A percentile compares a stretch with the other conserved stretches of the same genome.
These are phyloP conservation scores for Bolinopsis microptera DNA, from an alignment of 37 sponge, comb jelly and placozoan genomes.

Conservation along the genomic window DNA sequence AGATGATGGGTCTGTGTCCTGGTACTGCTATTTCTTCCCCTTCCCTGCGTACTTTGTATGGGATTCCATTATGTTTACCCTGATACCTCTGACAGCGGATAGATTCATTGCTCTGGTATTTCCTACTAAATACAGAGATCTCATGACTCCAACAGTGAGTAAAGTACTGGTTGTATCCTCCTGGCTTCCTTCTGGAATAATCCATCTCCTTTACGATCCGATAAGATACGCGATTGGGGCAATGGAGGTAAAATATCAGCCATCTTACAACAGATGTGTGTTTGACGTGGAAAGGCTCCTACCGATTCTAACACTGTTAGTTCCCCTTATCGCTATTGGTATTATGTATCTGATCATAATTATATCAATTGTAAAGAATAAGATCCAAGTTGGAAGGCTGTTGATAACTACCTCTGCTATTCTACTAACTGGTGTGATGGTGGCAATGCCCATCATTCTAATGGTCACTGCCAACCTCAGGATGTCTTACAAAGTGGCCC, in stretches of 20 bases:
- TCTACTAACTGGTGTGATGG: neutral
- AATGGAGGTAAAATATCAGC: neutral
- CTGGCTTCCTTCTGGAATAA: neutral
- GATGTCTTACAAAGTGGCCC: conserved; percentile 18
- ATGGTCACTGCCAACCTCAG: neutral
- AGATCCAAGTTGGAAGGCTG: neutral
- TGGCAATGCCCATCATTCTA: neutral
- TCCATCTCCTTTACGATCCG: neutral
- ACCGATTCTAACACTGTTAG: neutral
- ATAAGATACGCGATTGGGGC: neutral
- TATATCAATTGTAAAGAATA: neutral
- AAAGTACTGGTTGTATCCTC: neutral
- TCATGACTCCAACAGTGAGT: neutral
- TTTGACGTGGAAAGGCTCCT: neutral
- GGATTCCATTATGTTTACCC: conserved; percentile 5
- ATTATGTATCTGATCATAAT: neutral
- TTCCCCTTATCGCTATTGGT: neutral
- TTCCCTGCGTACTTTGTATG: neutral
- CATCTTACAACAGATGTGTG: conserved; percentile 12
- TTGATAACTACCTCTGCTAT: conserved; percentile 8
- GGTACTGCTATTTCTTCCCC: neutral
- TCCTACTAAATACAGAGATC: neutral
- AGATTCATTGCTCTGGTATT: conserved; percentile 43
- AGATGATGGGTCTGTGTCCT: neutral
- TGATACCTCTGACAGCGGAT: conserved; percentile 30